phyloP scores from a whole-genome alignment of 2,797 vertebrate species.

The Anas flavirostris region DNA sequence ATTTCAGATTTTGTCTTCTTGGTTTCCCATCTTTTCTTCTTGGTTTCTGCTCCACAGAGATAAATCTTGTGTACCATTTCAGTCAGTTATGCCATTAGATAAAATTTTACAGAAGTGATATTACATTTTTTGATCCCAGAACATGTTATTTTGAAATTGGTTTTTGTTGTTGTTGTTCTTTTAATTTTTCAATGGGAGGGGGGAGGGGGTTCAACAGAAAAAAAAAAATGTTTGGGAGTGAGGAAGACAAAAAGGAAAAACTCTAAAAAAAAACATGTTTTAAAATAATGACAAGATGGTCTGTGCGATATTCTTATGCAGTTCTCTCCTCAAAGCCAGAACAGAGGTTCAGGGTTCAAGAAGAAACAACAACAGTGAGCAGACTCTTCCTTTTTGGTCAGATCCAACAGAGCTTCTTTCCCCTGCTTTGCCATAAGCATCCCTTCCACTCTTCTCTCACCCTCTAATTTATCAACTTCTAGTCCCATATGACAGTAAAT shows the following conservation, averaged over 20 bases:
- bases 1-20: not conserved
- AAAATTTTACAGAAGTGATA: not conserved
- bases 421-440: not conserved
- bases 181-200: not conserved
- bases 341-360: not conserved
- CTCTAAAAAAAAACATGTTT: not conserved
- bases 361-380: not conserved
- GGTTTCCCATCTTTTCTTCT: not conserved
- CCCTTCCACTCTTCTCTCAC: not conserved
- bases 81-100: not conserved
- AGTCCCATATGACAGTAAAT: not conserved
- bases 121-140: not conserved
- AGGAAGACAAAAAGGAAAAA: not conserved
- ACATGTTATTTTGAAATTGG: not conserved
- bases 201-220: not conserved
- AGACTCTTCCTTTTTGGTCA: not conserved
- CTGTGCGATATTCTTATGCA: not conserved
- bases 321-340: not conserved
- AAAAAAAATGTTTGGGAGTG: not conserved
- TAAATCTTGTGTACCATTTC: not conserved
- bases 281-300: not conserved
- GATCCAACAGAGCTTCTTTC: not conserved
- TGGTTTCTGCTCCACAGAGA: not conserved
- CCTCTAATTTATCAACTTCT: not conserved
- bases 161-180: too few species aligned